Evolutionary conservation across 2,888 invertebrate genomes (phyloP).

Genomic region (Lasioglossum malachurum): DNA sequence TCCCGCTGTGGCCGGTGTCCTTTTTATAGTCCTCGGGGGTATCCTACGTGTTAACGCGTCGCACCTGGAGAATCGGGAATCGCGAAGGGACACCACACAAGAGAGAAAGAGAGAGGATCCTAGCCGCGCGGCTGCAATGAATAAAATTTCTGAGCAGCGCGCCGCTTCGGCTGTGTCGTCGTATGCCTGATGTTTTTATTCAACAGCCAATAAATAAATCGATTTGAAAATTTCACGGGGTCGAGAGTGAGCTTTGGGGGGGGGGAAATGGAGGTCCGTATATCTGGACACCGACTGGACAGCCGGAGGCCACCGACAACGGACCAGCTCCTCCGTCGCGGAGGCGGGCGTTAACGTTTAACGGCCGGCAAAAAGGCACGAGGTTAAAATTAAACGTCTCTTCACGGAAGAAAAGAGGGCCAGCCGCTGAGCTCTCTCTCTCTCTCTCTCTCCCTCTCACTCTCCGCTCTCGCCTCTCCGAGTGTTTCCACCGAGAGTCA

Average conservation of each 20-base stretch:
- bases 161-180: background rate
- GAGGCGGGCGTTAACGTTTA: background rate
- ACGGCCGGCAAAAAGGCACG: background rate
- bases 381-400: conserved; percentile 16
- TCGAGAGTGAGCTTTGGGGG: background rate
- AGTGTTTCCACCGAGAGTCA: conserved; percentile 8
- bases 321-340: background rate
- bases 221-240: conserved; percentile 3
- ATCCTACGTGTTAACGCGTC: background rate
- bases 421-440: background rate
- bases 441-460: background rate
- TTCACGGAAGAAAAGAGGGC: conserved; percentile 1
- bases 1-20: too few relatives aligned
- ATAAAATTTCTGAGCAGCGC: background rate
- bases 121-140: background rate
- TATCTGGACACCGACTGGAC: background rate
- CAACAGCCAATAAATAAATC: conserved; percentile 8
- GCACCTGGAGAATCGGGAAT: background rate
- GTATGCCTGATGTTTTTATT: background rate
- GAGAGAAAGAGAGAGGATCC: too few relatives aligned
- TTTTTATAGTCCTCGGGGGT: background rate
- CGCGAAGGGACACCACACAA: background rate
- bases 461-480: background rate
- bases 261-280: background rate
- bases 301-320: conserved; percentile 1